Conservation (phyloP, 2,113 vertebrate species). For the Seriola rivoliana region DNA sequence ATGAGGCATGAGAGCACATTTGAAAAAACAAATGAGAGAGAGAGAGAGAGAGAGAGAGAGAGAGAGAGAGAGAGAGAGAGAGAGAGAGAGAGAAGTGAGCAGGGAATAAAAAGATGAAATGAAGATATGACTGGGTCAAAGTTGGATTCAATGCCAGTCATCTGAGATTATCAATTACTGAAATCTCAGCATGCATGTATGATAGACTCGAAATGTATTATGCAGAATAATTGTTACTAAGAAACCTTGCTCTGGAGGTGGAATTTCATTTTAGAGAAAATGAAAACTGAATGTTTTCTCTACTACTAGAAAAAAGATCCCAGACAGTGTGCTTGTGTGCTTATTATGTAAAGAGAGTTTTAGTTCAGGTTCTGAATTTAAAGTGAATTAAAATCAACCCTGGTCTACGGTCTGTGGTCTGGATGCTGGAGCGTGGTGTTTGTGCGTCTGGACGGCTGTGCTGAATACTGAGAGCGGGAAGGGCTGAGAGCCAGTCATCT, state of each 20-base stretch:
- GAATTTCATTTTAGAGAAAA: not conserved
- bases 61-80: not conserved
- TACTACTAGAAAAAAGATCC: not conserved
- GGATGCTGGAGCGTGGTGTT: not conserved
- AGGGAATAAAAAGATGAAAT: not conserved
- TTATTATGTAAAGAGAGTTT: not conserved
- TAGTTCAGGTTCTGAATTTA: not conserved
- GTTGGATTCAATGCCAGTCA: not conserved
- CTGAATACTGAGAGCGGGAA: constrained; percentile 2
- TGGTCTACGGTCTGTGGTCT: not conserved
- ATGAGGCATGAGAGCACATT: not conserved
- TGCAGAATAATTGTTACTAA: too few species aligned
- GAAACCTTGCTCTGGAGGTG: too few species aligned
- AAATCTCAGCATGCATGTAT: not conserved
- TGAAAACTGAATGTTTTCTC: not conserved
- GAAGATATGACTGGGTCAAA: not conserved
- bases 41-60: not conserved
- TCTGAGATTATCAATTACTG: constrained; percentile 3
- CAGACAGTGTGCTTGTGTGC: not conserved
- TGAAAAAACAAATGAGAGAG: not conserved
- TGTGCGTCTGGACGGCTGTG: not conserved
- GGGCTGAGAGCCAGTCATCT: not conserved
- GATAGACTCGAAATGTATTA: not conserved
- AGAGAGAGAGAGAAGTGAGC: not conserved
- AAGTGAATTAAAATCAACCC: not conserved